These are phyloP conservation scores for Andricus grossulariae DNA, from an alignment of 1,140 invertebrate genomes.

Conservation along the genomic window DNA sequence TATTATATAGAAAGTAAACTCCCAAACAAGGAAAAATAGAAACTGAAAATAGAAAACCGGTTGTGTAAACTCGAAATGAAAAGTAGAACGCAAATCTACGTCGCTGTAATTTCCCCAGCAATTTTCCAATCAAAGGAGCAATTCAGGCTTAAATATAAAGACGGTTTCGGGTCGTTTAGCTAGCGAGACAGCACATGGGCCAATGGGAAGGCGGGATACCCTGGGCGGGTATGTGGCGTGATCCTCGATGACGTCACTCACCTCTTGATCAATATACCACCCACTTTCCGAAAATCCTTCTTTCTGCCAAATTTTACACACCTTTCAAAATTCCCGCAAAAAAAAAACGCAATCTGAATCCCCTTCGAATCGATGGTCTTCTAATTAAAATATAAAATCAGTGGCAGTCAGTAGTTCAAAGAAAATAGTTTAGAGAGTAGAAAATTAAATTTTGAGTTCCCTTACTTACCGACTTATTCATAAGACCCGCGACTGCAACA, in stretches of 20 bases:
- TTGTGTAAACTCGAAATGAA: slow-evolving; percentile 7
- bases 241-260: slow-evolving; percentile 69
- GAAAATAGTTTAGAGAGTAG: neutral
- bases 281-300: neutral
- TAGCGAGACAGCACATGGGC: slow-evolving; percentile 55
- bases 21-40: too few relatives aligned
- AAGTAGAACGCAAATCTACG: too few relatives aligned
- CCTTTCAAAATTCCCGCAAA: neutral
- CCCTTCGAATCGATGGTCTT: too few relatives aligned
- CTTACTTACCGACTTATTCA: slow-evolving; percentile 14
- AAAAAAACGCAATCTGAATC: neutral
- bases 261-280: slow-evolving; percentile 52
- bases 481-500: neutral
- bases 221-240: slow-evolving; percentile 73
- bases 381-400: too few relatives aligned
- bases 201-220: slow-evolving; percentile 57
- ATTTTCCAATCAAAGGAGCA: slow-evolving; percentile 7
- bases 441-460: neutral
- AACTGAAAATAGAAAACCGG: neutral
- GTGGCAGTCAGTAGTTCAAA: too few relatives aligned
- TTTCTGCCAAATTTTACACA: neutral
- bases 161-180: slow-evolving; percentile 43
- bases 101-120: neutral
- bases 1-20: too few relatives aligned
- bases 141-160: slow-evolving; percentile 41